These are phyloP conservation scores for Drosophila eugracilis DNA, from an alignment of 1,140 invertebrate genomes.

Conservation along the genomic window DNA sequence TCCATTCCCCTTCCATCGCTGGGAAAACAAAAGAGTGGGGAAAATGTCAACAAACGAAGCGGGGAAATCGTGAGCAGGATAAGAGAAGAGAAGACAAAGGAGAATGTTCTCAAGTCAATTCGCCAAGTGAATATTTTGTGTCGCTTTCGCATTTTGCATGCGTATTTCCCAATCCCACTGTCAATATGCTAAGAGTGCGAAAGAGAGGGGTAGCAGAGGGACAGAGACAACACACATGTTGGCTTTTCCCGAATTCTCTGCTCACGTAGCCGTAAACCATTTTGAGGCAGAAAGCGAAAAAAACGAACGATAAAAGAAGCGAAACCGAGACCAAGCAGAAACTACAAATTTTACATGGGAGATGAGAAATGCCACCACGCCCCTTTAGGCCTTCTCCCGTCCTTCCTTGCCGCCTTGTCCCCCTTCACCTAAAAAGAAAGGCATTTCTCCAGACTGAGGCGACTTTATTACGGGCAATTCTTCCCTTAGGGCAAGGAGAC, in stretches of 20 bases:
- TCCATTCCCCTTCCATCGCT: slow-evolving; percentile 4
- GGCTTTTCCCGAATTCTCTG: slow-evolving; percentile 15
- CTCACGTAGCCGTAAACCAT: slow-evolving; percentile 64
- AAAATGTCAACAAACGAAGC: slow-evolving; percentile 52
- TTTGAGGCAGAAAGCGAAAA: slow-evolving; percentile 32
- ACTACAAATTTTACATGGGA: slow-evolving; percentile 49
- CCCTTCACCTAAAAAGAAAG: background rate
- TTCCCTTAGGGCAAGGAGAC: slow-evolving; percentile 5
- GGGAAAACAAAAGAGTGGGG: slow-evolving; percentile 39
- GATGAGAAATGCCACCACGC: slow-evolving; percentile 18
- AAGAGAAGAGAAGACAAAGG: background rate
- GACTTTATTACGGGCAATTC: slow-evolving; percentile 47
- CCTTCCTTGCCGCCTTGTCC: too few relatives aligned
- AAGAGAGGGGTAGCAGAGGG: background rate
- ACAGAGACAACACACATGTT: slow-evolving; percentile 9
- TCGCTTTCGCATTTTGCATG: slow-evolving; percentile 55
- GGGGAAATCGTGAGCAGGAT: slow-evolving; percentile 23
- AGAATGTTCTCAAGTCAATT: slow-evolving; percentile 37
- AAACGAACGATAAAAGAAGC: slow-evolving; percentile 4
- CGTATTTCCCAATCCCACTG: slow-evolving; percentile 55
- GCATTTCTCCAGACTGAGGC: slow-evolving; percentile 33
- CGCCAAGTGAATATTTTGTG: slow-evolving; percentile 63
- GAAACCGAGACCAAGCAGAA: slow-evolving; percentile 30
- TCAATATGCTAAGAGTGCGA: slow-evolving; percentile 31
- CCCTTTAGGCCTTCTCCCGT: background rate